These are phyloP conservation scores for Falco cherrug DNA, from an alignment of 2,797 vertebrate genomes.

Conservation along the genomic window DNA sequence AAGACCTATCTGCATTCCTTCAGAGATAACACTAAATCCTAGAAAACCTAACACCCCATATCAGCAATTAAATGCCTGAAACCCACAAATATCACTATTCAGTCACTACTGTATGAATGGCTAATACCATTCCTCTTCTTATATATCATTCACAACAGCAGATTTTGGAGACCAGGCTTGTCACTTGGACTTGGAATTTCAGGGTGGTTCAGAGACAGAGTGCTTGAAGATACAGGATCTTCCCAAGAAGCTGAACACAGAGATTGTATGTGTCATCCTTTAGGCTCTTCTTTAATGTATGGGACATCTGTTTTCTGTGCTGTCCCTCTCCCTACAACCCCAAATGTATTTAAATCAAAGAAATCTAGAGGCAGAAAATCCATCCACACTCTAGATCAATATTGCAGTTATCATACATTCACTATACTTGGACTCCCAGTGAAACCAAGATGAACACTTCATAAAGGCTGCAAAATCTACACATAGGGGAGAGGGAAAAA, in stretches of 20 bases:
- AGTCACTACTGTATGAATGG: background rate
- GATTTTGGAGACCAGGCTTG: background rate
- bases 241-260: background rate
- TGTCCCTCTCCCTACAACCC: background rate
- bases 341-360: background rate
- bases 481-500: fast-evolving
- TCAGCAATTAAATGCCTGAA: background rate
- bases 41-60: background rate
- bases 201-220: background rate
- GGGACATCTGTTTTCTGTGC: background rate
- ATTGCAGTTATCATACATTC: background rate
- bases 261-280: background rate
- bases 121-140: background rate
- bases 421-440: background rate
- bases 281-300: background rate
- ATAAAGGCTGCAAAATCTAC: background rate
- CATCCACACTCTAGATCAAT: background rate
- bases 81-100: background rate
- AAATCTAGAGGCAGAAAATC: background rate
- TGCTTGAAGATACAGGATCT: background rate
- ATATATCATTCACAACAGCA: background rate
- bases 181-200: background rate
- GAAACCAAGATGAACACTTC: background rate
- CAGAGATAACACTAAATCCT: background rate
- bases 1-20: background rate